phyloP scores from a whole-genome alignment of 2,888 invertebrate genomes.

The Hypena proboscidalis region DNA sequence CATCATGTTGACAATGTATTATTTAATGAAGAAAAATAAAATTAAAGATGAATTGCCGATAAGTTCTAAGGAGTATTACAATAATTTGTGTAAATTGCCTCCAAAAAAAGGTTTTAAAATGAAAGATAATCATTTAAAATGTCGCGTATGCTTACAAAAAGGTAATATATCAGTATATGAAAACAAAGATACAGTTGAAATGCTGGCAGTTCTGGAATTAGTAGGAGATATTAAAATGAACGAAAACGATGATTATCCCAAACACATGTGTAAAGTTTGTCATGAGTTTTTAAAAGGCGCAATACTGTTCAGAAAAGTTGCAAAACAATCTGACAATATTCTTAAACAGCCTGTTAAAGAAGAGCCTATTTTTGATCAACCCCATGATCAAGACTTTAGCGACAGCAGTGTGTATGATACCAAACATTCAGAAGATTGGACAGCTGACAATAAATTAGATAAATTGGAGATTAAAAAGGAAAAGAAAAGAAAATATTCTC shows the following conservation, averaged over 20 bases:
- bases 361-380: constrained; percentile 31
- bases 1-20: constrained; percentile 39
- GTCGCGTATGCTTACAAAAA: constrained; percentile 37
- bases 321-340: constrained; percentile 54
- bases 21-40: constrained; percentile 28
- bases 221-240: constrained; percentile 52
- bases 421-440: constrained; percentile 36
- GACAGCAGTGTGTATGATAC: constrained; percentile 37
- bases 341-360: constrained; percentile 51
- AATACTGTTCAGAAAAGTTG: constrained; percentile 61
- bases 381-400: constrained; percentile 38
- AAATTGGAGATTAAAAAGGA: constrained; percentile 29
- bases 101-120: constrained; percentile 16
- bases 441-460: constrained; percentile 16
- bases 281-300: constrained; percentile 59
- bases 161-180: constrained; percentile 44
- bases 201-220: constrained; percentile 9
- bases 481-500: constrained; percentile 40
- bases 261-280: constrained; percentile 63
- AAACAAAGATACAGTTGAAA: constrained; percentile 15
- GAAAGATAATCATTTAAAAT: constrained; percentile 12
- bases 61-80: constrained; percentile 33
- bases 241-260: constrained; percentile 58
- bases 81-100: constrained; percentile 19
- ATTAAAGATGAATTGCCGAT: constrained; percentile 16